Conservation (phyloP, 1,140 invertebrate species). For the Rhopalosiphum padi region DNA sequence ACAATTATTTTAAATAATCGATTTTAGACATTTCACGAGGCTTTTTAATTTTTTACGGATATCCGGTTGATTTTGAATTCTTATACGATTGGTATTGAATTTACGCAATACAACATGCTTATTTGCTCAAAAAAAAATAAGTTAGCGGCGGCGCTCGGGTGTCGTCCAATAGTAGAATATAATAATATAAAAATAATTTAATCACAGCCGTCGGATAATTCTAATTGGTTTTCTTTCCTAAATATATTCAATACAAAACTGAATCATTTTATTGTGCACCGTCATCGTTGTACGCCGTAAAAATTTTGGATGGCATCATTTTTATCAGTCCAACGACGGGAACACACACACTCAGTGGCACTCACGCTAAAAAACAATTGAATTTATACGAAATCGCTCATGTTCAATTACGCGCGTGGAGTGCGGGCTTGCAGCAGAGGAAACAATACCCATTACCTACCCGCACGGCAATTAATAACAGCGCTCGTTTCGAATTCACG, state of each 20-base stretch:
- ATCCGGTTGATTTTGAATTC: neutral
- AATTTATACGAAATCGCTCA: conserved; percentile 41
- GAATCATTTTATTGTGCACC: neutral
- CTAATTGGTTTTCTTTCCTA: neutral
- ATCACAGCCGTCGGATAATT: neutral
- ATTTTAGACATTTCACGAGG: neutral
- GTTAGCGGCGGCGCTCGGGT: neutral
- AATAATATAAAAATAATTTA: neutral
- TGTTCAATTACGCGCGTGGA: conserved; percentile 27
- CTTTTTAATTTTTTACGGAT: neutral
- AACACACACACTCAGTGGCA: neutral
- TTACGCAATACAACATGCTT: neutral
- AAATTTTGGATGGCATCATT: neutral
- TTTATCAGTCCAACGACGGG: neutral
- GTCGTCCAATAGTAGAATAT: neutral
- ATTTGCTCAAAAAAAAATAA: neutral
- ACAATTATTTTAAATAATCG: neutral
- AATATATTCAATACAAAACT: neutral
- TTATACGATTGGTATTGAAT: neutral
- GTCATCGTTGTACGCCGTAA: neutral
- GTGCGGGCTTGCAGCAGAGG: conserved; percentile 32
- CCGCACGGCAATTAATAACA: conserved; percentile 54
- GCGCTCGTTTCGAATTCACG: conserved; percentile 46
- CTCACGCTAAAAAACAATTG: conserved; percentile 46
- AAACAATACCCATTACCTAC: conserved; percentile 54